Percentiles rank a stretch among this genome's conserved stretches.
These are phyloP conservation scores for Micromussa lordhowensis DNA, from an alignment of 92 coral and sea anemone species.

Conservation along the genomic window DNA sequence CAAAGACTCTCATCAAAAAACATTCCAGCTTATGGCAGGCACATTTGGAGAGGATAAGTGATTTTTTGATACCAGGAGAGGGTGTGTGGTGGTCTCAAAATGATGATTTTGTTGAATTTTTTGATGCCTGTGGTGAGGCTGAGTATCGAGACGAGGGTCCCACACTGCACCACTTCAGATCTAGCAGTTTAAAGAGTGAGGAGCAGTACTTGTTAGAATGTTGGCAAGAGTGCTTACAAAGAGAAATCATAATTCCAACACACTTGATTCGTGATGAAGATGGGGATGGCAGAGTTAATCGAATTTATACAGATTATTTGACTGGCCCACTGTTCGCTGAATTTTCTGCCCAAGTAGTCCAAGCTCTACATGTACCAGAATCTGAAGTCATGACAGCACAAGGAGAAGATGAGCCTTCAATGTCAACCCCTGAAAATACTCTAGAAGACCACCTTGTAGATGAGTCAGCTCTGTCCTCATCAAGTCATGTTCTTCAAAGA, in stretches of 20 bases:
- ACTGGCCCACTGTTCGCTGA: neutral
- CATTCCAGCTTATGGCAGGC: too few relatives aligned
- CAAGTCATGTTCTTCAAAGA: too few relatives aligned
- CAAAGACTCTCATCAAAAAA: too few relatives aligned
- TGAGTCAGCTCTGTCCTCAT: neutral
- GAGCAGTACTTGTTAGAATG: neutral
- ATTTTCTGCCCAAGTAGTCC: neutral
- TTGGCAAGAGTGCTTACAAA: constrained; percentile 16
- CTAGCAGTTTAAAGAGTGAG: constrained; percentile 3
- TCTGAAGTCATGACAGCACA: neutral
- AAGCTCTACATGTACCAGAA: neutral
- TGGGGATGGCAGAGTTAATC: neutral
- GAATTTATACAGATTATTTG: neutral
- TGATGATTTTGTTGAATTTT: too few relatives aligned
- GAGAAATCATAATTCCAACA: neutral
- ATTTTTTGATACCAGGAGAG: too few relatives aligned
- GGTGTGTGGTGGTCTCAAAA: too few relatives aligned
- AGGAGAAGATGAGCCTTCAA: neutral
- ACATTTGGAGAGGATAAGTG: too few relatives aligned
- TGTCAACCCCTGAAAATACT: neutral
- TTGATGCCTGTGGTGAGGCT: too few relatives aligned
- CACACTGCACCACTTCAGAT: constrained; percentile 29
- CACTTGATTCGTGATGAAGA: neutral
- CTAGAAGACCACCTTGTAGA: neutral
- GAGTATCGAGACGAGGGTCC: too few relatives aligned